A percentile compares a stretch with the other conserved stretches of the same genome.
Evolutionary conservation across 2,888 invertebrate species (phyloP).

Genomic region (Polydrusus pterygomalis): DNA sequence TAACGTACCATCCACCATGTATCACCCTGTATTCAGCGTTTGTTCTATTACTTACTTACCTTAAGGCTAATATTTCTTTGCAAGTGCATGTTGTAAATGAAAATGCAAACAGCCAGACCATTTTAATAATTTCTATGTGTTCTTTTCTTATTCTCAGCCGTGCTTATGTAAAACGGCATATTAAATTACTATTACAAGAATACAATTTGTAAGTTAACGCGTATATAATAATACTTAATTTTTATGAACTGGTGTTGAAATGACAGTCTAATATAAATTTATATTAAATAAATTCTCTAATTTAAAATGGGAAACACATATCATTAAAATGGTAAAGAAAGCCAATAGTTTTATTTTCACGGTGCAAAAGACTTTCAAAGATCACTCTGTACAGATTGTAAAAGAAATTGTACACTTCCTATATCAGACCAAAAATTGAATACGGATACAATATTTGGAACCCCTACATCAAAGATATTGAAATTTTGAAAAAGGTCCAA

Average conservation of each 20-base stretch:
- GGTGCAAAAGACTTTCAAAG: too few species aligned
- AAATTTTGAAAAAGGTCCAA: too few species aligned
- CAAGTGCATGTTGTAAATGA: slow-evolving; percentile 6
- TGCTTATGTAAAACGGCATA: slow-evolving; percentile 3
- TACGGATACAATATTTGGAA: too few species aligned
- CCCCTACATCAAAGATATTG: too few species aligned
- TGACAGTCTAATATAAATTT: not conserved
- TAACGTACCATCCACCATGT: too few species aligned
- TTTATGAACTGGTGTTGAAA: not conserved
- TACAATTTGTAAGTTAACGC: not conserved
- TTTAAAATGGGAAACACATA: too few species aligned
- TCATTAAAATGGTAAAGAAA: too few species aligned
- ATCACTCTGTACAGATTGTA: too few species aligned
- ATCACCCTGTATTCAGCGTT: slow-evolving; percentile 13
- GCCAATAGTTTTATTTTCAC: too few species aligned
- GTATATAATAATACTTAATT: not conserved
- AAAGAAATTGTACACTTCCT: too few species aligned
- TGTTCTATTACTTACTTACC: slow-evolving; percentile 22
- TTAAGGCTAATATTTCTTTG: slow-evolving; percentile 15
- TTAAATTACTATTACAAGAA: slow-evolving; percentile 10
- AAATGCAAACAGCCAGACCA: slow-evolving; percentile 6
- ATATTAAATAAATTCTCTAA: too few species aligned
- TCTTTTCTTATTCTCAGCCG: not conserved
- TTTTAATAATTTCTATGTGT: slow-evolving; percentile 16
- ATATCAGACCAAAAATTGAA: too few species aligned